Evolutionary conservation across 1,140 invertebrate genomes (phyloP), one percentile per base, ranked within the genome.

Genomic region (Lordiphosa collinella): DNA sequence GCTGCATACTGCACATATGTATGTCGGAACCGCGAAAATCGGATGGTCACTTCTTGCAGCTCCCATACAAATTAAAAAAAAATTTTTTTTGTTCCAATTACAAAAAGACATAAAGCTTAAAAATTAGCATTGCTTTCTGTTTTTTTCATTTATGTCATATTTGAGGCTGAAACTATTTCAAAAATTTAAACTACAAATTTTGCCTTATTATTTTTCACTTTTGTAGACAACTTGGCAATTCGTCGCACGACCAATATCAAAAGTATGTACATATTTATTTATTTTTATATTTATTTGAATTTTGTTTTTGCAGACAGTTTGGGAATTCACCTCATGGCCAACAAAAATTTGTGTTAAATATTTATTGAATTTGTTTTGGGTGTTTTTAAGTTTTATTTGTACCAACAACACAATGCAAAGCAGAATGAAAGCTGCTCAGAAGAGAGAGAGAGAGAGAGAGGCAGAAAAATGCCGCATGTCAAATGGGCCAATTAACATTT

Each of bases 401-500:
- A 58, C 40, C 54, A 65, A 67, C 32, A 74, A 74, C 55, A 43
- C 55, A 43, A 54, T 14, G 14, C 25, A n/a, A 41, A 57, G 38
- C 44, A 56, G 56, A 84, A 72, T 84, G 78, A 84, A 82, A 76
- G 78, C 78, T 63, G 58, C 44, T 48, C 38, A 57, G 53, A 47
- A 53, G 29, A 50, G 35, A 49, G 52, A 41, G 44, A 48, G 46
- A 43, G 32, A 25, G 41, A 34, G 16, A 31, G 11, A 41, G 29
- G 51, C 8, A 8, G 32, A 76, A 73, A 69, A 84, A 84, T 78
- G 78, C 78, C 73, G 68, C 78, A 84, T 78, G 78, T 84, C 78
- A 84, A 84, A 85, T 84, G 78, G 72, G 79, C 79, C 78, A 84
- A 84, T 84, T 84, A 84, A 85, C 78, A 84, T 84, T 84, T 84